Base-by-base conservation (phyloP, 2,888 invertebrate genomes). In the Drymonia ruficornis region DNA sequence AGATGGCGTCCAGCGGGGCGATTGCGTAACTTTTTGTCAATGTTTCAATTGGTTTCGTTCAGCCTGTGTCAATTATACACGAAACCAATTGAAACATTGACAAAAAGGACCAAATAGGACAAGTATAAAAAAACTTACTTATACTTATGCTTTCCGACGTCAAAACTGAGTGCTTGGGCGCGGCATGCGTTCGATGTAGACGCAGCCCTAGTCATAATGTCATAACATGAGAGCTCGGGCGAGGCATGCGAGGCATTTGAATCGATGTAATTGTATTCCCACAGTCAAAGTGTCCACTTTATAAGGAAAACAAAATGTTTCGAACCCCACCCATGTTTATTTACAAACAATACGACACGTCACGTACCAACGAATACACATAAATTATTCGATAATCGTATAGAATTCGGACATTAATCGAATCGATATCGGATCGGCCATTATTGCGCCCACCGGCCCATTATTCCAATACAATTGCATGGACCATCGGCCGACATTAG, bases 341-440 rank as follows among this genome's bases (percentile, higher is more conserved):
- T 58, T 48, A 64, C 67, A 65, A 70, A 70, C 71, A 70, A 67
- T 62, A 50, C 45, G 57, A 50, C 56, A 52, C 46, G 46, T 52
- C 46, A 58, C 49, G 52, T 57, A 15, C 49, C 55, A 63, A 62
- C 59, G 55, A 63, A 61, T 61, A 63, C 63, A 70, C 65, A 68
- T 78, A 75, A 80, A 79, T 80, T 71, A 75, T 72, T 70, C 58
- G 63, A 64, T 67, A 73, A 76, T 71, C 76, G 74, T 67, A 71
- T 74, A 69, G 62, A 67, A 72, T 75, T 77, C 56, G 74, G 73
- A 69, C 75, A 67, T 67, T 61, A 78, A 67, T 68, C 61, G 68
- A 74, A 71, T 70, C 55, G 52, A 59, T 63, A 67, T 67, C 61
- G 64, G 69, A 64, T 61, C 51, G 47, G 49, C 42, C 56, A 67